Base-by-base conservation (phyloP, 2,888 invertebrate species). In the Nephrocerus scutellatus region DNA sequence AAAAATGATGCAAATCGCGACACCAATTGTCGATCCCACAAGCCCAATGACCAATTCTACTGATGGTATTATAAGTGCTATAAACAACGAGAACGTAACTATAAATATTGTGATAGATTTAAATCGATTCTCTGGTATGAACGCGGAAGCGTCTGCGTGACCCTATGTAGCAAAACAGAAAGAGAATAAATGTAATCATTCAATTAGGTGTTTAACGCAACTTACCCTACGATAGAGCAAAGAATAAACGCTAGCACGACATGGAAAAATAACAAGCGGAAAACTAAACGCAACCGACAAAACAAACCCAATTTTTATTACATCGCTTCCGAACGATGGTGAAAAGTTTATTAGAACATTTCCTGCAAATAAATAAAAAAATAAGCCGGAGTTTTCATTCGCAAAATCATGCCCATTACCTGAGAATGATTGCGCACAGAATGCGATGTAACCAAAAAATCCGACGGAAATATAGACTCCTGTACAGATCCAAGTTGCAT, bases 241-340 rank as follows among this genome's bases (percentile, higher is more conserved):
- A 0, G 93, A 96, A 71, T 92, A 87, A 16, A 97, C 72, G 60
- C 93, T 92, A 9, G 89, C 89, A 42, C 97, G 73, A 60, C 95
- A 95, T 1, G 97, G 97, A 68, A 96, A 96, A 63, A 97, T 88
- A 53, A 93, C 89, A 48, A 98, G 75, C 2, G 97, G 97, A 70
- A 97, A 96, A 60, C 95, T 95, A 63, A 93, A 88, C 12, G 93
- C 93, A 20, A 97, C 79, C 1, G 95, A 93, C 54, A 95, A 72
- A 7, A 96, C 85, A 72, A 97, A 97, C 18, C 93, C 91, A 47
- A 95, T 74, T 74, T 95, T 95, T 57, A 96, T 89, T 41, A 86
- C 75, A 68, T 95, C 90, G 52, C 86, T 89, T 23, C 84, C 76
- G 60, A 83, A 71, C 3, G 88, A 84, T 1, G 84, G 80, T 20